Evolutionary conservation across 2,113 vertebrate species (phyloP).

Genomic region (Myrmecobius fasciatus): DNA sequence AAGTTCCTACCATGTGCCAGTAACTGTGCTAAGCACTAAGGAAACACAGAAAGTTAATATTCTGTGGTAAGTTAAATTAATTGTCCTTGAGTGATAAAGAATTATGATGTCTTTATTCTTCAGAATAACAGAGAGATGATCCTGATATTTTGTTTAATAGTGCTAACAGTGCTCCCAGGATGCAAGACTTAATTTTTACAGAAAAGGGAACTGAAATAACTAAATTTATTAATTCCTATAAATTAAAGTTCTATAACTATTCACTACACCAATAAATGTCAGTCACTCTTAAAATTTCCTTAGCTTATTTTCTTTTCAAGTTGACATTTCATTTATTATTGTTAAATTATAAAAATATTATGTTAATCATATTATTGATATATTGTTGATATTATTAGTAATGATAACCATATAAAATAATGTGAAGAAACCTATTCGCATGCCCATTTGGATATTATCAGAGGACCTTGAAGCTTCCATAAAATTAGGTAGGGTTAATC

Average conservation of each 20-base stretch:
- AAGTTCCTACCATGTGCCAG: not conserved
- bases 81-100: not conserved
- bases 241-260: not conserved
- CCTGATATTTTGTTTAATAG: not conserved
- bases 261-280: not conserved
- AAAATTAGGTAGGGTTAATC: not conserved
- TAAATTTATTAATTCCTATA: not conserved
- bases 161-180: not conserved
- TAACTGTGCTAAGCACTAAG: not conserved
- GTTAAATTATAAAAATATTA: not conserved
- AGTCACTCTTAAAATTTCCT: not conserved
- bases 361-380: not conserved
- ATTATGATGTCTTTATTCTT: not conserved
- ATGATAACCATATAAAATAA: not conserved
- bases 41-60: not conserved
- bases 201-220: not conserved
- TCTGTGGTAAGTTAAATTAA: not conserved
- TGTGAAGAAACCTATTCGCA: not conserved
- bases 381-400: not conserved
- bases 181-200: not conserved
- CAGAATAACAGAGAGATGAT: not conserved
- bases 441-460: not conserved
- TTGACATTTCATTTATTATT: not conserved
- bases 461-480: not conserved
- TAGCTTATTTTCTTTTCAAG: not conserved